These are phyloP conservation scores for Agrotis segetum DNA, from an alignment of 2,888 invertebrate species.

Conservation along the genomic window DNA sequence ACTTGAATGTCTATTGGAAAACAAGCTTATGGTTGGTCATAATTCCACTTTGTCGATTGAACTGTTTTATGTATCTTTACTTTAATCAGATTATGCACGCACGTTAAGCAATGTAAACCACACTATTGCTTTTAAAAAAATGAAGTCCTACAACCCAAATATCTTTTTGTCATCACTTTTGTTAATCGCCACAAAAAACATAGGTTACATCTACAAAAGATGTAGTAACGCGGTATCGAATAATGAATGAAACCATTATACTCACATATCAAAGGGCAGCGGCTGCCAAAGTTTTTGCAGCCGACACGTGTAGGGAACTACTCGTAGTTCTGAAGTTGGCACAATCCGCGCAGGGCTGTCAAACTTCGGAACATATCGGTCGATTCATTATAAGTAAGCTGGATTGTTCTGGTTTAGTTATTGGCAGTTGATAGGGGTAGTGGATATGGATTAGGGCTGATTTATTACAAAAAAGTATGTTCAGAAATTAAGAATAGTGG, in stretches of 20 bases:
- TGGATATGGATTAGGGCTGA: background rate
- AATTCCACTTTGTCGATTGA: too few species aligned
- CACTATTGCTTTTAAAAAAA: too few species aligned
- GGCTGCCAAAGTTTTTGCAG: slow-evolving; percentile 61
- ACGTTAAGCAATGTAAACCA: too few species aligned
- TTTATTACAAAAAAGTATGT: background rate
- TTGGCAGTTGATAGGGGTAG: background rate
- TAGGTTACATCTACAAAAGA: background rate
- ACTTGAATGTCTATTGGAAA: too few species aligned
- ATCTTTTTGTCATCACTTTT: background rate
- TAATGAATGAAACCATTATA: slow-evolving; percentile 32
- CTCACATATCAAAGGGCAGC: slow-evolving; percentile 46
- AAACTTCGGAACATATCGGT: slow-evolving; percentile 56
- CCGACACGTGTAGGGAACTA: slow-evolving; percentile 57
- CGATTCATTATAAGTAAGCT: slow-evolving; percentile 53
- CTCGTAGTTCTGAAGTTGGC: slow-evolving; percentile 44
- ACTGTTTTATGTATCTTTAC: too few species aligned
- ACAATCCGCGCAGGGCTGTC: slow-evolving; percentile 58
- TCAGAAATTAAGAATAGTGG: too few species aligned
- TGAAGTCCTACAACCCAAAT: too few species aligned
- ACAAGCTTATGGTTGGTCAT: too few species aligned
- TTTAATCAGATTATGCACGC: too few species aligned
- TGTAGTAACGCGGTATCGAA: background rate
- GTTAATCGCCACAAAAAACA: background rate
- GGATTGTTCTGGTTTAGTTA: slow-evolving; percentile 11